Percentiles rank a stretch among this genome's conserved stretches.
phyloP scores from a whole-genome alignment of 1,140 invertebrate species.

The Platyscapa corneri region DNA sequence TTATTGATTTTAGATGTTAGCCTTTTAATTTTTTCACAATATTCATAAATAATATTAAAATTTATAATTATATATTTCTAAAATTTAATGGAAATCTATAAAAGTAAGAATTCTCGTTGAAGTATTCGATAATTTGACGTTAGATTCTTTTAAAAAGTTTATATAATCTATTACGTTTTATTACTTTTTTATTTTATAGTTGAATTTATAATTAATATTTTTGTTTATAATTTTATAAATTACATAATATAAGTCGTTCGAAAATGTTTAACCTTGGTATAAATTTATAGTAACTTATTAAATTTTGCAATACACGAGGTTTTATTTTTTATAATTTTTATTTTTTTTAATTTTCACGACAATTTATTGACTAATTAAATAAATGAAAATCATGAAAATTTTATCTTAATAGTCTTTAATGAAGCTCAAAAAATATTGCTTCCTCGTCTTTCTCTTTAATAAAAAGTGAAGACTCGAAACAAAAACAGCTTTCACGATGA shows the following conservation, averaged over 20 bases:
- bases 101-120: too few species aligned
- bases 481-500: neutral
- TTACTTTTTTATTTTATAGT: too few species aligned
- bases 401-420: neutral
- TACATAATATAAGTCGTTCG: neutral
- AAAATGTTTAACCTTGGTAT: neutral
- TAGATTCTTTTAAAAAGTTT: too few species aligned
- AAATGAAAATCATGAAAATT: conserved; percentile 10
- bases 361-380: neutral
- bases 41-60: too few species aligned
- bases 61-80: too few species aligned
- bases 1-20: too few species aligned
- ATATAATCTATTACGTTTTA: too few species aligned
- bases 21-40: too few species aligned
- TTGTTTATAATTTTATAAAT: too few species aligned
- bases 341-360: neutral
- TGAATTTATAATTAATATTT: too few species aligned
- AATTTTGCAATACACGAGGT: neutral
- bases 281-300: neutral
- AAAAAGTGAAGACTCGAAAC: neutral
- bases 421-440: neutral
- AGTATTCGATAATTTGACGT: too few species aligned
- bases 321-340: neutral
- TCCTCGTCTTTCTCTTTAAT: neutral
- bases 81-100: too few species aligned